A percentile compares a stretch with the other conserved stretches of the same genome.
Evolutionary conservation across 2,888 invertebrate species (phyloP).

Genomic region (Bellardia bayeri): DNA sequence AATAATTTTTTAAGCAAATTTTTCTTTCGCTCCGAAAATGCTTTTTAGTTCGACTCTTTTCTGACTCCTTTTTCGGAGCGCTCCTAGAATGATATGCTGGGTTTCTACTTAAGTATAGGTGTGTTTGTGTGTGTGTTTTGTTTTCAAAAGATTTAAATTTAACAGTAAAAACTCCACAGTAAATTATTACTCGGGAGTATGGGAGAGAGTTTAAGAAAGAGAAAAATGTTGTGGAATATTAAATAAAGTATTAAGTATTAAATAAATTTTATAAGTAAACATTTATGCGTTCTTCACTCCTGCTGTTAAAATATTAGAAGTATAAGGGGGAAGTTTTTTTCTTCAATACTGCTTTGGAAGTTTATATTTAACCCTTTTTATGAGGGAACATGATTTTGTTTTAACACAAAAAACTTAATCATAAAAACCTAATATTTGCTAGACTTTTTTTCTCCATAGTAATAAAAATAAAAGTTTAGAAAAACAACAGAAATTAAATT

Average conservation of each 20-base stretch:
- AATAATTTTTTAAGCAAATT: too few species aligned
- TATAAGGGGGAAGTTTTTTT: not conserved
- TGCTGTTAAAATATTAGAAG: not conserved
- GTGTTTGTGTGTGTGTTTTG: not conserved
- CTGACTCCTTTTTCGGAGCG: too few species aligned
- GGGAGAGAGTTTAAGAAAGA: not conserved
- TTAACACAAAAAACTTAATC: not conserved
- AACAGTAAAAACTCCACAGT: not conserved
- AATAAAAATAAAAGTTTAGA: not conserved
- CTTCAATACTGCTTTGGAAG: not conserved
- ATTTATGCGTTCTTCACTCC: not conserved
- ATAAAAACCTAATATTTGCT: not conserved
- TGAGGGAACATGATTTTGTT: not conserved
- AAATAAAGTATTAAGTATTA: constrained; percentile 64
- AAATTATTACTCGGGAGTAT: not conserved
- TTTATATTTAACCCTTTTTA: not conserved
- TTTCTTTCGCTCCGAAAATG: too few species aligned
- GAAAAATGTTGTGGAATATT: constrained; percentile 56
- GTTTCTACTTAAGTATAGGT: not conserved
- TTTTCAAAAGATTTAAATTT: constrained; percentile 6
- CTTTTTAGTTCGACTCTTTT: too few species aligned
- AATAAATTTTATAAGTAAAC: constrained; percentile 56
- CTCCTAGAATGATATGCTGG: too few species aligned
- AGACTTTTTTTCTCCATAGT: not conserved
- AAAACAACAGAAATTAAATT: not conserved